Evolutionary conservation across 2,888 invertebrate species (phyloP).

Genomic region (Himalopsyche kuldschensis): DNA sequence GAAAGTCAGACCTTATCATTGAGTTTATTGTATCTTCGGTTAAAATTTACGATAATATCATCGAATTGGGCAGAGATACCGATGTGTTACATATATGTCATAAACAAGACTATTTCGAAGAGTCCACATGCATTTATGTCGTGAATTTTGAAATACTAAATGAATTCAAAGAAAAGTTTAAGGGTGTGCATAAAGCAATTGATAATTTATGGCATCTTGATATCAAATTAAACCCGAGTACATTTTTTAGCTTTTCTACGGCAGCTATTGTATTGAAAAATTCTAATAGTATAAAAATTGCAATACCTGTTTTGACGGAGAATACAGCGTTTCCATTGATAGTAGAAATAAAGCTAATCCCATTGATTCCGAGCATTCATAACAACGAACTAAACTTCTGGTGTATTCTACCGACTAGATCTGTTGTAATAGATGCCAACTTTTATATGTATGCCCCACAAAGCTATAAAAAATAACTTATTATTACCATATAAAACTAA

Average conservation of each 20-base stretch:
- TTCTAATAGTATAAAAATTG: neutral
- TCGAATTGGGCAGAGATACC: neutral
- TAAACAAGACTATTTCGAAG: neutral
- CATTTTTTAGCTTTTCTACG: neutral
- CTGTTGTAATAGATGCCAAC: neutral
- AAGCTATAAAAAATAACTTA: no score
- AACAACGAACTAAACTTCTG: neutral
- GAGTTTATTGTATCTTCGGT: neutral
- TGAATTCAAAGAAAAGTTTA: neutral
- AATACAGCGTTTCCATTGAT: neutral
- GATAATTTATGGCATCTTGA: conserved; percentile 2
- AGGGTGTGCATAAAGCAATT: neutral
- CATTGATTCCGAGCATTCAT: neutral
- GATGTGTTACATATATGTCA: neutral
- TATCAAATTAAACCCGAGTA: neutral
- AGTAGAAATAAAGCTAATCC: neutral
- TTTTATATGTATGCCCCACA: no score
- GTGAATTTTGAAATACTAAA: neutral
- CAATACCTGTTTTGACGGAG: neutral
- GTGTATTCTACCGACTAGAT: neutral
- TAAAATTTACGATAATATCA: neutral
- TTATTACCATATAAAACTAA: no score
- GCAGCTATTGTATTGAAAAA: neutral
- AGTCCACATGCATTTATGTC: neutral
- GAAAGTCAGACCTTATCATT: neutral